Base-by-base conservation (phyloP, 30 jellyfish, hydroid and myxozoan genomes). In the Chrysaora quinquecirrha region DNA sequence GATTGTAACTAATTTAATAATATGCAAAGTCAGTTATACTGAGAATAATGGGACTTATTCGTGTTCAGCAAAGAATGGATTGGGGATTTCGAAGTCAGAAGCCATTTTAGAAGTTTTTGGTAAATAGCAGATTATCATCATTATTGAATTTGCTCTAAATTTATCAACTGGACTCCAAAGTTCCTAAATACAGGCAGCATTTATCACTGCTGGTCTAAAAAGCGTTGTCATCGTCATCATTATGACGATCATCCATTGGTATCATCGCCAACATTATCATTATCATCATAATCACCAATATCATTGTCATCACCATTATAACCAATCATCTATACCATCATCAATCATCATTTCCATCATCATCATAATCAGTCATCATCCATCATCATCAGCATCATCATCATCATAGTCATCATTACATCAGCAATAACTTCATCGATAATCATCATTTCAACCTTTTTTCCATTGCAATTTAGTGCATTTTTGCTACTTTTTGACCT, bases 41-140 rank as follows among this genome's bases (percentile, higher is more conserved):
- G 31, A 68, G 46, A 91, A 91, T 83, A 85, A 84, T 35, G 98
- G 94, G 62, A 74, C 85, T 1, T 91, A 47, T 71, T 47, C 71
- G 29, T 91, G 98, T 73, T 4, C 0, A 2, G 98, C 96, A 0
- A 64, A 34, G 27, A 91, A 91, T 68, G 34, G 35, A 10, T 85
- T 91, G 14, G 98, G 98, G 25, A 29, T 33, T 23, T 62, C 71
- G 1, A 32, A 24, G n/a, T 64, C 86, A 12, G 19, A 78, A 1
- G 54, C 88, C n/a, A 31, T 82, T 12, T 49, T 91, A 46, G 58
- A 50, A 46, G 85, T 91, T 14, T 50, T 35, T 35, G 83, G 97
- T 89, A 83, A 67, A 86, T 89, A n/a, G 6, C 27, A n/a, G 4
- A 11, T 50, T 28, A 3, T 32, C n/a, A n/a, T n/a, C n/a, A n/a